phyloP scores from a whole-genome alignment of 1,140 invertebrate species.

The Cyphomyrmex costatus region DNA sequence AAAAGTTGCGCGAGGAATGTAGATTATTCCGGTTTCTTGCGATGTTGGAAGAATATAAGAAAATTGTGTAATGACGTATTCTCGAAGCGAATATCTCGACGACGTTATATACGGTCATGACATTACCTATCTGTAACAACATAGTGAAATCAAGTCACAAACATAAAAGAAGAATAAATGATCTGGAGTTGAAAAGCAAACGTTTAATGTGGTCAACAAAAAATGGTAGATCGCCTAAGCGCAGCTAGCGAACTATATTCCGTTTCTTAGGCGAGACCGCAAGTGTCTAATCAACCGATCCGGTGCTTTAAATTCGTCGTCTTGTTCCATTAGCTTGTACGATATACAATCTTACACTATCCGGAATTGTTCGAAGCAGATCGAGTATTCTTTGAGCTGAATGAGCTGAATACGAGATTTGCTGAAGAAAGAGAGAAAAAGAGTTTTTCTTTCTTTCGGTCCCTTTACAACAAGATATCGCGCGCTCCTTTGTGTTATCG shows the following conservation, averaged over 20 bases:
- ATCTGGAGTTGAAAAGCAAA: not conserved
- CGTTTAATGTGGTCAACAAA: not conserved
- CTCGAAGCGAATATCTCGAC: not conserved
- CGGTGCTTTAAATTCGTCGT: slow-evolving; percentile 31
- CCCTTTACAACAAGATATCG: slow-evolving; percentile 33
- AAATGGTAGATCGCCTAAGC: not conserved
- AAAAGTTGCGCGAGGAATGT: not conserved
- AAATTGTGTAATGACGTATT: not conserved
- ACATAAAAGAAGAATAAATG: not conserved
- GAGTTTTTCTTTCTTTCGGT: not conserved
- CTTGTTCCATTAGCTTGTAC: slow-evolving; percentile 26
- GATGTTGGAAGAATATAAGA: not conserved
- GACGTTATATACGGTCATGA: not conserved
- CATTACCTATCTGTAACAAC: not conserved
- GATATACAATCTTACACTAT: slow-evolving; percentile 30
- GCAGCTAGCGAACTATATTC: not conserved
- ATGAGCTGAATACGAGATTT: too few species aligned
- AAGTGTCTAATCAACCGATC: slow-evolving; percentile 29
- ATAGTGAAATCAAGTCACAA: not conserved
- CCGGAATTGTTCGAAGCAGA: not conserved
- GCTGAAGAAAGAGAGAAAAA: not conserved
- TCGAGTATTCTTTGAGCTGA: not conserved
- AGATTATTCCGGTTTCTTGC: not conserved
- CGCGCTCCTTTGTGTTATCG: slow-evolving; percentile 49
- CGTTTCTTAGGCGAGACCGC: not conserved